Evolutionary conservation across 1,140 invertebrate genomes (phyloP), one percentile per base, ranked within the genome.

Genomic region (Trichonephila inaurata): DNA sequence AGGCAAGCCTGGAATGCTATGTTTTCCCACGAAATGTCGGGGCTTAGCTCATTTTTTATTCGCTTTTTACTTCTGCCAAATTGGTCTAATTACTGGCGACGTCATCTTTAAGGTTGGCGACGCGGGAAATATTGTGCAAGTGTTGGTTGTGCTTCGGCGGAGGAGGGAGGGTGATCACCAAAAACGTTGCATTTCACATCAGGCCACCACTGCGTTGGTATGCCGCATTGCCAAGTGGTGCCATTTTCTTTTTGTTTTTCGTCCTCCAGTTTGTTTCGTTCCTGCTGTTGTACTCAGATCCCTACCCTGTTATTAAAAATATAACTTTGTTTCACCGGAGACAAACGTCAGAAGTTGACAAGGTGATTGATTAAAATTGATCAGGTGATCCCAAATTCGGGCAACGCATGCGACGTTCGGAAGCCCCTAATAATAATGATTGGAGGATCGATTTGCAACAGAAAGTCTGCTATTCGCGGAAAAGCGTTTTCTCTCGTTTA

Each of bases 301-400:
- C 28, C 14, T 93, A 93, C 77, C 92, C 92, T 93, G 92, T 93
- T 93, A 93, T 93, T 93, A 93, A 93, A 93, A 93, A 93, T 93
- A 85, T 88, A 93, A 93, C 92, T 93, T 93, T 93, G 92, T 93
- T 93, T 93, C 92, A 93, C 66, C 86, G 64, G 92, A 66, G 91
- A 81, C 85, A 89, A 66, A 93, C 92, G 66, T 93, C 92, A 93
- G 66, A 93, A 88, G 86, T 93, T 93, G 92, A 89, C 92, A 93
- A 89, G 92, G 92, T 93, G 92, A 93, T 93, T 93, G 92, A 93
- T 93, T 93, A 93, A 93, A 93, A 93, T 93, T 93, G 92, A 93
- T 93, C 92, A 93, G 92, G 92, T 93, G 92, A 93, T 93, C 69
- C 92, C 28, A 69, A 93, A 93, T 62, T 93, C 85, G 92, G 86